Evolutionary conservation across 2,113 vertebrate species (phyloP), one percentile per base, ranked within the genome.

Genomic region (Anser cygnoides): DNA sequence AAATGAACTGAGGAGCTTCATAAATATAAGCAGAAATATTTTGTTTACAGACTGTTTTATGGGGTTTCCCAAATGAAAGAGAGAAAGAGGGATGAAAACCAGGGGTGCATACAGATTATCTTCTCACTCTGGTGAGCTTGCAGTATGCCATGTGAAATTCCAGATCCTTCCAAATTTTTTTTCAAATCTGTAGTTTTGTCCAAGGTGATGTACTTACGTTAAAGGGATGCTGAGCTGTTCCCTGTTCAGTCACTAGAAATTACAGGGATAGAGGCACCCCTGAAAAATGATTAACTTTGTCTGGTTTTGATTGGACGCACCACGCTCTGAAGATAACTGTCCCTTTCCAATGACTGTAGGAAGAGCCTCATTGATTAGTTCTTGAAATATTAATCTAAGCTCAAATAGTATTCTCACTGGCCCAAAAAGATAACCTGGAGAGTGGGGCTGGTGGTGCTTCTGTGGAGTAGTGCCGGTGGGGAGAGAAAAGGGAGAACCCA

Each of bases 171-270:
- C 10, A 0, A 33, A 28, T 6, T 4, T 19, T 35, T 77, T 82
- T 59, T 31, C 54, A 61, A 73, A 33, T 55, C 7, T 77, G 10
- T 28, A 43, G 26, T 35, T 66, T 72, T 90, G 52, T 66, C 18
- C 31, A 37, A 11, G 8, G 4, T 41, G 4, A 2, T 75, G 22
- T 44, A 44, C 26, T 49, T 43, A 3, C 0, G 1, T 52, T 58
- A 65, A 65, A 76, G 17, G 20, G 63, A 43, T 41, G 26, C 17
- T n/a, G 18, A 37, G 49, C 52, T 84, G 18, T 71, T 29, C 37
- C 26, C 12, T 19, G 6, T 41, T 65, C 25, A 41, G 33, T 70
- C 33, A 33, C 21, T 50, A 37, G 50, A 70, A 85, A 31, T 49
- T 33, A 23, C 7, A 44, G 35, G 33, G 50, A 63, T 44, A 59